Conservation (phyloP, 2,797 vertebrate genomes). For the Sorex maritimensis region DNA sequence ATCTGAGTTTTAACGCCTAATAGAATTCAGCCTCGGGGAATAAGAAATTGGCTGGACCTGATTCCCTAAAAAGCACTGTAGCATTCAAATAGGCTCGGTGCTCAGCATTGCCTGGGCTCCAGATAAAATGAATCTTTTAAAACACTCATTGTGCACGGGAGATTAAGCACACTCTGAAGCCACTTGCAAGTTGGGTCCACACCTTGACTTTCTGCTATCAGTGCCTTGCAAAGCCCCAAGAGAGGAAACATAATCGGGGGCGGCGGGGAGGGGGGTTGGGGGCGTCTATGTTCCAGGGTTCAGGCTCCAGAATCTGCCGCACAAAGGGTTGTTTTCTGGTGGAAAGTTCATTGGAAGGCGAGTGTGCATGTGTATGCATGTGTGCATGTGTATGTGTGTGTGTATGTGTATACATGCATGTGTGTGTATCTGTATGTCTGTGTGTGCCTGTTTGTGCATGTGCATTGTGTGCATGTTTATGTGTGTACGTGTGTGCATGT, state of each 20-base stretch:
- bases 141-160: slow-evolving; percentile 72
- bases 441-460: too few relatives aligned
- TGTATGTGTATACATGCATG: too few relatives aligned
- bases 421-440: too few relatives aligned
- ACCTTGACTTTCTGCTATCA: slow-evolving; percentile 49
- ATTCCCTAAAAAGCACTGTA: slow-evolving; percentile 73
- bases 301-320: background rate
- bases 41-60: slow-evolving; percentile 75
- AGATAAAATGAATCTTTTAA: slow-evolving; percentile 76
- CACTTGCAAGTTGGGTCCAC: slow-evolving; percentile 57
- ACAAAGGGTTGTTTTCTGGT: background rate
- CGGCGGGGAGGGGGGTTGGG: too few relatives aligned
- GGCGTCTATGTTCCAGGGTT: background rate
- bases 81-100: slow-evolving; percentile 76
- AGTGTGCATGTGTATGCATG: background rate
- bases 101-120: slow-evolving; percentile 1
- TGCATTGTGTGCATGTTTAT: too few relatives aligned
- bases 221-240: slow-evolving; percentile 44
- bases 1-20: slow-evolving; percentile 85
- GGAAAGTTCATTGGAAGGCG: slow-evolving; percentile 44
- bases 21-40: slow-evolving; percentile 80
- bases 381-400: too few relatives aligned
- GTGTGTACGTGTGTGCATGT: too few relatives aligned
- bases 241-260: slow-evolving; percentile 2
- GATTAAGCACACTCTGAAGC: slow-evolving; percentile 74